Evolutionary conservation across 1,140 invertebrate genomes (phyloP), one percentile per base, ranked within the genome.

Genomic region (Procambarus clarkii): DNA sequence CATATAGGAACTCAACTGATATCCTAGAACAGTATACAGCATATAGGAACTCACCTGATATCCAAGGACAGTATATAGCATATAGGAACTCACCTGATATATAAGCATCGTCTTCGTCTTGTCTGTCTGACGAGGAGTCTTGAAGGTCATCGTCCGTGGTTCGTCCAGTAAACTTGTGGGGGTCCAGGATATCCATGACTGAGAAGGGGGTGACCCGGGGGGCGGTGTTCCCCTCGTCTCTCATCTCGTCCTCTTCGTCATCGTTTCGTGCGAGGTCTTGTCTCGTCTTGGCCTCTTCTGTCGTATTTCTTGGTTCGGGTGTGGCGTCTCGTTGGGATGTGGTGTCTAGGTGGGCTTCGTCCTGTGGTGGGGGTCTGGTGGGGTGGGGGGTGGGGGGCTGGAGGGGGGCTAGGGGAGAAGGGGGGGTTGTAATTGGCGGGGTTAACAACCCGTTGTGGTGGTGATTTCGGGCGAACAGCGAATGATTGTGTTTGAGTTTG

Each of bases 111-210:
- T 92, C 91, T n/a, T 92, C 91, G 60, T 92, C 91, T 21, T 83
- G 91, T 9, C 86, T 78, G 58, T 92, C 91, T 0, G 91, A 92
- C n/a, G 80, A 92, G 5, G 91, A 87, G 86, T 92, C 91, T 8
- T 18, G 46, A 9, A 84, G 79, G 86, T 92, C 91, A 60, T 87
- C 91, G n/a, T 87, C 85, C 13, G 44, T 34, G 15, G 91, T 74
- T 79, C 84, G 60, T 0, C 92, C 92, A n/a, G 88, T 92, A 84
- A 92, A 92, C 71, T 92, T 92, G 64, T 84, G 74, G 21, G 89
- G 89, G 54, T 92, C 92, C 13, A 92, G 89, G 64, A 92, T 92
- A 85, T 92, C 92, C 84, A 88, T 48, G 58, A 92, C 91, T 84
- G 89, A 92, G 85, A 92, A 92, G 46, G 92, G 89, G 11, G 92